Percentiles rank a stretch among this genome's conserved stretches.
Evolutionary conservation across 2,797 vertebrate genomes (phyloP).

Genomic region (Danio albolineatus): DNA sequence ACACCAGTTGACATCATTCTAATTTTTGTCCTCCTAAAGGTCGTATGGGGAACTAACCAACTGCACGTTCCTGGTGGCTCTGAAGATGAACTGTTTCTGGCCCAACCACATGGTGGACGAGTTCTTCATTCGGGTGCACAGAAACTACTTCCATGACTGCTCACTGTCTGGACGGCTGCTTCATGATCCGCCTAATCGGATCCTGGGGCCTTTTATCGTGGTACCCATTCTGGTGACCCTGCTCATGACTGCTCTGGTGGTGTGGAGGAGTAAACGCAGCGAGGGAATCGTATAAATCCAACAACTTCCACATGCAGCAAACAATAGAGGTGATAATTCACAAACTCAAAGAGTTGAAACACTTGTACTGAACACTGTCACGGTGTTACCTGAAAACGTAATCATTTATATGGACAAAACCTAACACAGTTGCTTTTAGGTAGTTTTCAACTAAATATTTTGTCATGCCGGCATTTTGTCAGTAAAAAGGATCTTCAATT

Average conservation of each 20-base stretch:
- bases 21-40: constrained; percentile 71
- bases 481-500: neutral
- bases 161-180: constrained; percentile 83
- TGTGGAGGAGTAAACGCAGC: constrained; percentile 92
- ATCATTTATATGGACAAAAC: constrained; percentile 19
- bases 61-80: constrained; percentile 86
- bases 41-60: constrained; percentile 88
- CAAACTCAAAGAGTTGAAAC: constrained; percentile 10
- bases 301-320: constrained; percentile 6
- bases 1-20: neutral
- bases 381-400: constrained; percentile 12
- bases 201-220: constrained; percentile 90
- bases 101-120: constrained; percentile 89
- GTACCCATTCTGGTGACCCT: constrained; percentile 89
- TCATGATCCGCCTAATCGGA: constrained; percentile 85
- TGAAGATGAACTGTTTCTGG: constrained; percentile 88
- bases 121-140: constrained; percentile 90
- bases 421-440: neutral
- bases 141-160: constrained; percentile 89
- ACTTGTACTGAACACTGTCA: neutral
- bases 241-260: constrained; percentile 90
- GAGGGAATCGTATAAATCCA: constrained; percentile 86
- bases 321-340: constrained; percentile 12
- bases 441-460: constrained; percentile 19
- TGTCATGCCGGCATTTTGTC: constrained; percentile 36